Evolutionary conservation across 2,888 invertebrate genomes (phyloP).

Genomic region (Nemotelus nigrinus): DNA sequence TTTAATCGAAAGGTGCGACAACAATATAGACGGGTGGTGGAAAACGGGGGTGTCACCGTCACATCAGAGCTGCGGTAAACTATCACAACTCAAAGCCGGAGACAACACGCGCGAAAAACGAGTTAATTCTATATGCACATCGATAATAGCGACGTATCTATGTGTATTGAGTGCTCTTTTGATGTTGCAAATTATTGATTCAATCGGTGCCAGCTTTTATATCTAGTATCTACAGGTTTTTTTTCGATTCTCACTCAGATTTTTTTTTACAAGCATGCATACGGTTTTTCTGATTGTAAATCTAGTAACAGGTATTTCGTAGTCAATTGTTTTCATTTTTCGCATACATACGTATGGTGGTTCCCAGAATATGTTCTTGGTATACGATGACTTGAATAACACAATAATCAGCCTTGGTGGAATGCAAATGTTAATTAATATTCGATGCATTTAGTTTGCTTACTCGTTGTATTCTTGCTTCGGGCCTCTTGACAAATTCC

Average conservation of each 20-base stretch:
- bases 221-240: constrained; percentile 14
- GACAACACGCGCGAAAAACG: not conserved
- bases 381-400: not conserved
- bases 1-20: not conserved
- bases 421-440: constrained; percentile 37
- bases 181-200: constrained; percentile 14
- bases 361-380: constrained; percentile 31
- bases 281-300: constrained; percentile 10
- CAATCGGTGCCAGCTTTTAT: not conserved
- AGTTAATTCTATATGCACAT: constrained; percentile 25
- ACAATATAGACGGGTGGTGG: not conserved
- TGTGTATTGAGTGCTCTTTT: constrained; percentile 1
- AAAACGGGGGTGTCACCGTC: not conserved
- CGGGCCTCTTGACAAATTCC: too few species aligned
- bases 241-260: not conserved
- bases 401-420: constrained; percentile 33
- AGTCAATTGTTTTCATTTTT: constrained; percentile 1
- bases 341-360: not conserved
- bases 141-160: not conserved
- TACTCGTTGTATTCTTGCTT: too few species aligned
- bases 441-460: not conserved
- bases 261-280: constrained; percentile 27
- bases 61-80: too few species aligned
- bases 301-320: constrained; percentile 1
- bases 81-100: too few species aligned